Evolutionary conservation across 2,888 invertebrate genomes (phyloP).

Genomic region (Euspilapteryx auroguttella): DNA sequence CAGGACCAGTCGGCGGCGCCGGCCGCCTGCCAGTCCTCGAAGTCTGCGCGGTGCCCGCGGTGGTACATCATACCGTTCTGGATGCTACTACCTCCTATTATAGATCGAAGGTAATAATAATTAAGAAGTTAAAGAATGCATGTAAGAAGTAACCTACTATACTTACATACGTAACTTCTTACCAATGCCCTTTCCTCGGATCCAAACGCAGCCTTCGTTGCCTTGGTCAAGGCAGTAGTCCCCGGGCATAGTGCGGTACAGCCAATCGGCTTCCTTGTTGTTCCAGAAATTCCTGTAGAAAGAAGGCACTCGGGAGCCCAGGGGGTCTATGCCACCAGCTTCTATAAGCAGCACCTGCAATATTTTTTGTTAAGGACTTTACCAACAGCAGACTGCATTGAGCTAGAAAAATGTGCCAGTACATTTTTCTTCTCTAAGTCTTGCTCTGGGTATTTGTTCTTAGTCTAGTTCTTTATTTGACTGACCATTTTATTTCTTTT

Average conservation of each 20-base stretch:
- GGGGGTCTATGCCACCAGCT: conserved; percentile 67
- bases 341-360: conserved; percentile 28
- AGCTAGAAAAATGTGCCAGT: too few species aligned
- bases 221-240: conserved; percentile 59
- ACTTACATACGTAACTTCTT: conserved; percentile 10
- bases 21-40: conserved; percentile 67
- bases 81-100: too few species aligned
- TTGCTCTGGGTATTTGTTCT: too few species aligned
- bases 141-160: too few species aligned
- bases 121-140: too few species aligned
- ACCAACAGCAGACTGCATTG: too few species aligned
- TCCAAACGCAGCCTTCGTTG: conserved; percentile 63
- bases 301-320: conserved; percentile 59
- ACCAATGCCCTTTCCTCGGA: conserved; percentile 71
- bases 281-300: conserved; percentile 58
- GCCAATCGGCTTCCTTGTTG: conserved; percentile 64
- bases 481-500: too few species aligned
- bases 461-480: too few species aligned
- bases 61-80: conserved; percentile 86
- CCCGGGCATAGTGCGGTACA: conserved; percentile 63
- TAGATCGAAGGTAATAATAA: too few species aligned
- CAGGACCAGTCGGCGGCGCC: conserved; percentile 75
- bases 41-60: conserved; percentile 71
- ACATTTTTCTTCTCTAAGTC: too few species aligned
- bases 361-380: too few species aligned